Conservation (phyloP, 1,140 invertebrate species). For the Caerostris extrusa region DNA sequence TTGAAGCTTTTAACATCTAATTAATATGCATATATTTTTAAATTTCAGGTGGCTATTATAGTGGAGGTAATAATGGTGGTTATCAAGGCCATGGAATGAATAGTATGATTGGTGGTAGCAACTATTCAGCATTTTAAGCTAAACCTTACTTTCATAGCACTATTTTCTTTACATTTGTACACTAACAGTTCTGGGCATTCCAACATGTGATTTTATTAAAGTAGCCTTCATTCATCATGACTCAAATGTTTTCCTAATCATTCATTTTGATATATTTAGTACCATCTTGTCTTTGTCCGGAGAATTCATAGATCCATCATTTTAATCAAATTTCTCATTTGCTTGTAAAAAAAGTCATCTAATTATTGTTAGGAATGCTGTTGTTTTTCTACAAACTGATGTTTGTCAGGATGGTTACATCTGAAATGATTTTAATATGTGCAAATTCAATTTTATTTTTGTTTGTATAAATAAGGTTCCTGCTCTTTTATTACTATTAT, state of each 20-base stretch:
- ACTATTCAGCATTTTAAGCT: conserved; percentile 71
- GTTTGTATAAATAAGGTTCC: conserved; percentile 7
- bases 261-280: conserved; percentile 1
- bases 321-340: background rate
- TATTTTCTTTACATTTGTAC: conserved; percentile 14
- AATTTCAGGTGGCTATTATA: conserved; percentile 57
- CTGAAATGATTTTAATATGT: background rate
- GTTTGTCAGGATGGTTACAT: background rate
- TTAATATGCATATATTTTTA: background rate
- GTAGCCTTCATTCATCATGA: conserved; percentile 32
- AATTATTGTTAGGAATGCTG: background rate
- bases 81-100: conserved; percentile 73
- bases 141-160: background rate
- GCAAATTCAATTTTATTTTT: background rate
- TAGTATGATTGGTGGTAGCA: conserved; percentile 75
- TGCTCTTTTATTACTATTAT: background rate
- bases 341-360: background rate
- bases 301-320: background rate
- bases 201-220: conserved; percentile 52
- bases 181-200: conserved; percentile 54
- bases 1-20: too few relatives aligned
- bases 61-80: conserved; percentile 59
- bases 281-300: background rate
- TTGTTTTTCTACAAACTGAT: background rate
- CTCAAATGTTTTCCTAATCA: background rate